phyloP scores from a whole-genome alignment of 2,797 vertebrate species.

The Enteromius afrohamiltoni region DNA sequence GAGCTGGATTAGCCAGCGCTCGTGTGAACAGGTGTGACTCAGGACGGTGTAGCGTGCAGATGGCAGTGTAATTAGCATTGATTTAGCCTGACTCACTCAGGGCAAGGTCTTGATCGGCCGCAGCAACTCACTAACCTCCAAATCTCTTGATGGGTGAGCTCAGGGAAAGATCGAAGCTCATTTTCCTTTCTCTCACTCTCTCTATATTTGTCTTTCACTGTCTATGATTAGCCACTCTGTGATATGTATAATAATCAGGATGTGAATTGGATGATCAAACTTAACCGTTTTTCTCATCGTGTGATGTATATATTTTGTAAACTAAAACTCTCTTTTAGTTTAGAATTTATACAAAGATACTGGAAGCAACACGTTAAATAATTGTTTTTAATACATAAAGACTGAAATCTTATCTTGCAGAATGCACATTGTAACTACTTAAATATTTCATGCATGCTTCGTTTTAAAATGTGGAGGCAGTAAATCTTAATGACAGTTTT shows the following conservation, averaged over 20 bases:
- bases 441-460: background rate
- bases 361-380: background rate
- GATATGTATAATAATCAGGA: background rate
- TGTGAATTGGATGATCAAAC: background rate
- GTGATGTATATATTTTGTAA: background rate
- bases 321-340: background rate
- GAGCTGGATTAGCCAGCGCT: background rate
- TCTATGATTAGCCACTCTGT: background rate
- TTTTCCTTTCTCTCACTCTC: conserved; percentile 61
- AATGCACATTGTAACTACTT: background rate
- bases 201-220: background rate
- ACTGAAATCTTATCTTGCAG: background rate
- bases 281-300: background rate
- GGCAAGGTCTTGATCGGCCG: conserved; percentile 78
- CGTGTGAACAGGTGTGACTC: conserved; percentile 78
- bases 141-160: conserved; percentile 80
- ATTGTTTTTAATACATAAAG: background rate
- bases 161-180: conserved; percentile 79
- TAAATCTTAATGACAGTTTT: background rate
- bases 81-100: conserved; percentile 79
- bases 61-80: conserved; percentile 84
- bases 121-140: conserved; percentile 82
- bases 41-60: conserved; percentile 75
- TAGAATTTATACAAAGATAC: background rate
- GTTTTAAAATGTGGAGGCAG: background rate